These are phyloP conservation scores for Platyscapa corneri DNA, from an alignment of 1,140 invertebrate species.

Conservation along the genomic window DNA sequence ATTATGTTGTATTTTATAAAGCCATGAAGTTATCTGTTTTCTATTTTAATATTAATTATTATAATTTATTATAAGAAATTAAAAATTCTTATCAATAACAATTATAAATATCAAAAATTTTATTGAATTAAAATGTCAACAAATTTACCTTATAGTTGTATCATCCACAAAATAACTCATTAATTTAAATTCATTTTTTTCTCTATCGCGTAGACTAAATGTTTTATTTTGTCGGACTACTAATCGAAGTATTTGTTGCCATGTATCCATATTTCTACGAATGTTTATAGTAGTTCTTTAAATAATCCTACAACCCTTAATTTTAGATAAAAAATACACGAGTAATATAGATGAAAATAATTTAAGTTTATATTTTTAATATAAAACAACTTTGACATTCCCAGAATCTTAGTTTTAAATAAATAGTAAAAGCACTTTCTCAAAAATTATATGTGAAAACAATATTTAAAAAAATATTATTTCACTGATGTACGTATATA, in stretches of 20 bases:
- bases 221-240: slow-evolving; percentile 40
- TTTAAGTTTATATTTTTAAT: neutral
- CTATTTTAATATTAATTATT: slow-evolving; percentile 53
- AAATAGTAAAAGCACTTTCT: neutral
- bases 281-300: neutral
- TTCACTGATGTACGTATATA: too few relatives aligned
- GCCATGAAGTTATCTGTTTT: slow-evolving; percentile 57
- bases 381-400: neutral
- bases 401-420: neutral
- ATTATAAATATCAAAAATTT: too few relatives aligned
- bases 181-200: slow-evolving; percentile 48
- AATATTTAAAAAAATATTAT: too few relatives aligned
- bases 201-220: slow-evolving; percentile 29
- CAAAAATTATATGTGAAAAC: too few relatives aligned
- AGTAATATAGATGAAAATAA: neutral
- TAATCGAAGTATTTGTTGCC: slow-evolving; percentile 31
- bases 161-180: slow-evolving; percentile 44
- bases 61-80: neutral
- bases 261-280: slow-evolving; percentile 25
- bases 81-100: neutral
- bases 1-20: slow-evolving; percentile 54
- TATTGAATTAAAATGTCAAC: neutral
- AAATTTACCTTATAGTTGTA: slow-evolving; percentile 14
- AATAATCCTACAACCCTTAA: neutral
- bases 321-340: neutral